Evolutionary conservation across 2,888 invertebrate species (phyloP).

Genomic region (Yponomeuta evonymella): DNA sequence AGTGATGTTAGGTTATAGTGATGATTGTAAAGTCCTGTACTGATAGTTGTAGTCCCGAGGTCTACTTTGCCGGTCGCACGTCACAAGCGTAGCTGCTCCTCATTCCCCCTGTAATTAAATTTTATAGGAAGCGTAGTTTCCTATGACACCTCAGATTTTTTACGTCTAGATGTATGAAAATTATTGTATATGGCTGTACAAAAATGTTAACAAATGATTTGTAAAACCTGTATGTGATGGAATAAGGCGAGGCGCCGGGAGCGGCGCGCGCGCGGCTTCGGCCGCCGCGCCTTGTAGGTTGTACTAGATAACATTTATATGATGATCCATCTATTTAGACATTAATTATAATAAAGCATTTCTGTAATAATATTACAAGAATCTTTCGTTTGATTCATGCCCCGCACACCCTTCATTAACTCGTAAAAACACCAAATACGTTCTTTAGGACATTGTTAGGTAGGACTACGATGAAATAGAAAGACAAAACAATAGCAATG

Average conservation of each 20-base stretch:
- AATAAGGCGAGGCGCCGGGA: slow-evolving; percentile 57
- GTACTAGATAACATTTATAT: slow-evolving; percentile 76
- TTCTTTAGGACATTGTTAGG: background rate
- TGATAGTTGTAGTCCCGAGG: slow-evolving; percentile 70
- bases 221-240: slow-evolving; percentile 74
- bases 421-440: background rate
- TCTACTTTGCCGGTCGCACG: slow-evolving; percentile 71
- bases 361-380: slow-evolving; percentile 79
- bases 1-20: slow-evolving; percentile 57
- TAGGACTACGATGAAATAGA: too few species aligned
- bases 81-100: slow-evolving; percentile 72
- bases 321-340: slow-evolving; percentile 80
- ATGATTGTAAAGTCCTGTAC: slow-evolving; percentile 74
- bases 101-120: slow-evolving; percentile 74
- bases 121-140: slow-evolving; percentile 75
- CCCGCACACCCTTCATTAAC: background rate
- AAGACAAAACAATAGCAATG: too few species aligned
- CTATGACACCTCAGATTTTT: slow-evolving; percentile 74
- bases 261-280: slow-evolving; percentile 54
- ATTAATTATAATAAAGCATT: slow-evolving; percentile 81
- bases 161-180: slow-evolving; percentile 76
- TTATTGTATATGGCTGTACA: slow-evolving; percentile 78
- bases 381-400: slow-evolving; percentile 51
- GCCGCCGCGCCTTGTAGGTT: slow-evolving; percentile 66
- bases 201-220: slow-evolving; percentile 73